Conservation (phyloP, 2,113 vertebrate genomes). For the Hemiprocne comata region DNA sequence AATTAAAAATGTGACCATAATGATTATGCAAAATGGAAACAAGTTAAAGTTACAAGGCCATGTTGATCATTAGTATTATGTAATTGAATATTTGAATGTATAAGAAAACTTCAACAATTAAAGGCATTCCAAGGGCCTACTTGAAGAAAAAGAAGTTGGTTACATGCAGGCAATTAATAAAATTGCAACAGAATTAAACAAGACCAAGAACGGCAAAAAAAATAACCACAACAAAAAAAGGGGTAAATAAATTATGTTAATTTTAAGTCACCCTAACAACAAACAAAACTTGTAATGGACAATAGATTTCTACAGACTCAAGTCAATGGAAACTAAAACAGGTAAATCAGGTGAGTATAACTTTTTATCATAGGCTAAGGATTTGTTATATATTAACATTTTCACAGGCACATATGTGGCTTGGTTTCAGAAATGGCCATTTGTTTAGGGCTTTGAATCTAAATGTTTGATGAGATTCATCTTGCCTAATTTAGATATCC, state of each 20-base stretch:
- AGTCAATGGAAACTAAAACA: neutral
- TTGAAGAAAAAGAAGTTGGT: neutral
- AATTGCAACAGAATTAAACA: neutral
- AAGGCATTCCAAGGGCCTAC: neutral
- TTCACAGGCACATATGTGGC: neutral
- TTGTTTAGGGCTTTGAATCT: neutral
- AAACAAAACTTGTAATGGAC: slow-evolving; percentile 26
- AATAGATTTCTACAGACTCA: slow-evolving; percentile 4
- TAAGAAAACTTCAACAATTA: neutral
- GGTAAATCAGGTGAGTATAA: neutral
- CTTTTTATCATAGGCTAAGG: neutral
- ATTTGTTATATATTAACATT: neutral
- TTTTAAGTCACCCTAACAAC: slow-evolving; percentile 6
- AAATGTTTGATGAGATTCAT: neutral
- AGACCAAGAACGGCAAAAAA: neutral
- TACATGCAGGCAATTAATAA: slow-evolving; percentile 3
- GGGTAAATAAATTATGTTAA: slow-evolving; percentile 12
- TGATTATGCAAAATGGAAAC: neutral
- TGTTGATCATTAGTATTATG: neutral
- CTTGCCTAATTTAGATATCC: neutral
- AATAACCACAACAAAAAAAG: too few relatives aligned
- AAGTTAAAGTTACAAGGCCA: neutral
- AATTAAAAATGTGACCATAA: neutral
- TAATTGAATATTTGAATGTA: neutral
- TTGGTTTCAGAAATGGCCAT: neutral